Percentiles rank a stretch among this genome's conserved stretches.
Conservation (phyloP, 2,797 vertebrate genomes). For the Sebastes vulpes region DNA sequence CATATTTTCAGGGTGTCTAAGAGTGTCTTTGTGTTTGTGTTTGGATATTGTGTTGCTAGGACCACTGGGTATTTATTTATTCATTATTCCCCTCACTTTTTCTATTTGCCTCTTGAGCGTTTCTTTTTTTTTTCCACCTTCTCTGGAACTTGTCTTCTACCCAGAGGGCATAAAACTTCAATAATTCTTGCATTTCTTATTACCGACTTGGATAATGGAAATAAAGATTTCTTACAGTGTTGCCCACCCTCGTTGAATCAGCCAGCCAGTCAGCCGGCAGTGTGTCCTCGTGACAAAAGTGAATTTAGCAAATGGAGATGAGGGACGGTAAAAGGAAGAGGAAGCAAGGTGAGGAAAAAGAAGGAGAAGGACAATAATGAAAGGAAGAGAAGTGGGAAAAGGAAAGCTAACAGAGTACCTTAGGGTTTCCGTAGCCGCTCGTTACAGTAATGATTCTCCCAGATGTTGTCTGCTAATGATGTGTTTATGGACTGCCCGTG, state of each 20-base stretch:
- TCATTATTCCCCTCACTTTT: background rate
- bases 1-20: slow-evolving; percentile 12
- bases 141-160: background rate
- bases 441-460: slow-evolving; percentile 59
- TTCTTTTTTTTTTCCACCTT: background rate
- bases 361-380: background rate
- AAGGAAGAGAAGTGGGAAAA: background rate
- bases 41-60: slow-evolving; percentile 39
- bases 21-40: slow-evolving; percentile 9
- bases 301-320: background rate
- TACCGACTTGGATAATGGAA: slow-evolving; percentile 31
- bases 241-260: background rate
- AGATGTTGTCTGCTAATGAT: slow-evolving; percentile 54
- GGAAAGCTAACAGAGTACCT: slow-evolving; percentile 12
- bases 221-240: background rate
- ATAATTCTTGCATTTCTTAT: slow-evolving; percentile 29
- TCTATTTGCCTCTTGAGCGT: background rate
- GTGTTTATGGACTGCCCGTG: slow-evolving; percentile 66
- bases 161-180: slow-evolving; percentile 13
- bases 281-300: background rate
- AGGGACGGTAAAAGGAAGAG: background rate
- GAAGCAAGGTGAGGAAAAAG: background rate
- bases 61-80: slow-evolving; percentile 5
- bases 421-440: slow-evolving; percentile 23
- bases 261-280: background rate